Evolutionary conservation across 2,113 vertebrate species (phyloP).

Genomic region (Cygnus buccinator): DNA sequence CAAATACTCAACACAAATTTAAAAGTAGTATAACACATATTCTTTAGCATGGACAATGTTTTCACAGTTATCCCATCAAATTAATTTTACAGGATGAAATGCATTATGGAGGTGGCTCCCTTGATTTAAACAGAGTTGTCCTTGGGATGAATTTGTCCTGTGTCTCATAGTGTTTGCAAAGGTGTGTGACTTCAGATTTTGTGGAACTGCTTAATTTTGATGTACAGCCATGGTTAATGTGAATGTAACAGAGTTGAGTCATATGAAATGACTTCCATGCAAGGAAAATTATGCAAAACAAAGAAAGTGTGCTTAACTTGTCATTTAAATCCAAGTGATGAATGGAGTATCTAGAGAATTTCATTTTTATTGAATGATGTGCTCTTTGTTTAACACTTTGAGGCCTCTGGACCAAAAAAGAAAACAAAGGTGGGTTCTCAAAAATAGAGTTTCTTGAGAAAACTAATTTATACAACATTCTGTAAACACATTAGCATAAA

Average conservation of each 20-base stretch:
- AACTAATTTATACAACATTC: constrained; percentile 22
- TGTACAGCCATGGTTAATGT: neutral
- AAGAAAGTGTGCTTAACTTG: neutral
- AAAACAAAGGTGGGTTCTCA: neutral
- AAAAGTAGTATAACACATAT: neutral
- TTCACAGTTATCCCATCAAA: constrained; percentile 5
- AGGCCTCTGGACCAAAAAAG: neutral
- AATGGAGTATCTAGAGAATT: neutral
- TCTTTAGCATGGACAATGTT: neutral
- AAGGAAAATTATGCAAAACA: constrained; percentile 7
- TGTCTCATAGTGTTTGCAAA: neutral
- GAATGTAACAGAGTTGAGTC: neutral
- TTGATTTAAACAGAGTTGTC: constrained; percentile 11
- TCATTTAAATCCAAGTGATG: neutral
- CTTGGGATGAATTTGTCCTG: neutral
- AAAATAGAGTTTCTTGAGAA: constrained; percentile 23
- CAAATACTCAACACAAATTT: neutral
- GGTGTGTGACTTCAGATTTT: neutral
- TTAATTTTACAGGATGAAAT: constrained; percentile 5
- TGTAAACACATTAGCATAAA: neutral
- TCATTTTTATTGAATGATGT: neutral
- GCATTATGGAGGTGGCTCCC: neutral
- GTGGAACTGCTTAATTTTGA: neutral
- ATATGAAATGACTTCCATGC: neutral
- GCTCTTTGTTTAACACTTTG: constrained; percentile 20